These are phyloP conservation scores for Agrypnia vestita DNA, from an alignment of 1,140 invertebrate genomes.

Conservation along the genomic window DNA sequence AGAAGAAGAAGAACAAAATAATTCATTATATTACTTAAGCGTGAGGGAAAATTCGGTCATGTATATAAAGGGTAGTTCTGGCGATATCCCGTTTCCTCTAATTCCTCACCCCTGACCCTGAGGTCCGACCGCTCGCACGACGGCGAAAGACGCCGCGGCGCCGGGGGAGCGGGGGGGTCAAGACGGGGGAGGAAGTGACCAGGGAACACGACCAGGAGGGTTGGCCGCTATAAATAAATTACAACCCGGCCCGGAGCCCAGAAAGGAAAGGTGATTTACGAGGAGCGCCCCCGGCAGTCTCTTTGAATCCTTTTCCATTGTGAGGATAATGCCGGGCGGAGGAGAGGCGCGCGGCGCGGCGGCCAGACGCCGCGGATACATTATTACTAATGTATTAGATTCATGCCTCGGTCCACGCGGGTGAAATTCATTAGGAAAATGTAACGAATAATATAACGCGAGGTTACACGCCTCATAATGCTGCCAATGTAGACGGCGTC, in stretches of 20 bases:
- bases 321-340: too few relatives aligned
- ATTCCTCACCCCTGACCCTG: too few relatives aligned
- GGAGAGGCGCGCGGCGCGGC: too few relatives aligned
- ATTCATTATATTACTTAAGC: too few relatives aligned
- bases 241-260: not conserved
- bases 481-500: not conserved
- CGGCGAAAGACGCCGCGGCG: too few relatives aligned
- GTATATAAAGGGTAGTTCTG: too few relatives aligned
- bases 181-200: not conserved
- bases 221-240: conserved; percentile 7
- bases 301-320: not conserved
- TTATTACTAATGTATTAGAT: conserved; percentile 3
- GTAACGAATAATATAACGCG: not conserved
- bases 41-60: too few relatives aligned
- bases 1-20: too few relatives aligned
- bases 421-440: not conserved
- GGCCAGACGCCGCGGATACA: not conserved
- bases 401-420: not conserved
- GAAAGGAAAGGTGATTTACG: conserved; percentile 5
- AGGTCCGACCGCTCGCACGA: too few relatives aligned
- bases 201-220: not conserved
- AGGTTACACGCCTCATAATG: not conserved
- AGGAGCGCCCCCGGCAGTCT: not conserved
- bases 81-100: too few relatives aligned
- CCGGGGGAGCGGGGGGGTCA: not conserved